phyloP scores from a whole-genome alignment of 1,140 invertebrate species.

The Drosophila tsacasi region DNA sequence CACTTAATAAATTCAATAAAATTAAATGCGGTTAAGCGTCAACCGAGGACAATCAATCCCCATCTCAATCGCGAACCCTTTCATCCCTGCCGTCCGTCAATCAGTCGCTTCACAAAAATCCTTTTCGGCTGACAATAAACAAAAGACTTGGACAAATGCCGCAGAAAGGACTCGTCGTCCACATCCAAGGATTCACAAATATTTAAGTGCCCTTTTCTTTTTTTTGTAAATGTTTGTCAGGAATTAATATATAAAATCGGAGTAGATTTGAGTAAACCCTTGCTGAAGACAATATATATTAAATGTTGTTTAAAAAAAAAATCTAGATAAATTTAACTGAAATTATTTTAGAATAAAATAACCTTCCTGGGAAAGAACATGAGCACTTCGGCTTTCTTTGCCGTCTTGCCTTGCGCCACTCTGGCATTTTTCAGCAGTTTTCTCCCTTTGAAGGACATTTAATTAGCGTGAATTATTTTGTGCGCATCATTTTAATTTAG shows the following conservation, averaged over 20 bases:
- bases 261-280: not conserved
- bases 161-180: constrained; percentile 44
- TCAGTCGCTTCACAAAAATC: constrained; percentile 57
- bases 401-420: no score
- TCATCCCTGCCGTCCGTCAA: constrained; percentile 11
- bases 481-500: constrained; percentile 68
- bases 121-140: constrained; percentile 63
- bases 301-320: not conserved
- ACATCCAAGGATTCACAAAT: constrained; percentile 1
- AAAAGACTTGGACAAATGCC: constrained; percentile 49
- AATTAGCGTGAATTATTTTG: constrained; percentile 76
- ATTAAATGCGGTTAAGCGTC: constrained; percentile 84
- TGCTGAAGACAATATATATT: not conserved
- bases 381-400: not conserved
- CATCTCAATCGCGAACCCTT: constrained; percentile 6
- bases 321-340: not conserved
- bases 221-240: not conserved
- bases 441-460: constrained; percentile 66
- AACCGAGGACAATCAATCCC: constrained; percentile 56
- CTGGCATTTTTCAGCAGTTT: not conserved
- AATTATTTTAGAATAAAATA: no score
- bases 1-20: constrained; percentile 85
- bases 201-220: constrained; percentile 2
- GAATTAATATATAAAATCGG: not conserved
- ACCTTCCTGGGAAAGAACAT: constrained; percentile 4